These are phyloP conservation scores for Dipodomys merriami DNA, from an alignment of 2,113 vertebrate species.

Conservation along the genomic window DNA sequence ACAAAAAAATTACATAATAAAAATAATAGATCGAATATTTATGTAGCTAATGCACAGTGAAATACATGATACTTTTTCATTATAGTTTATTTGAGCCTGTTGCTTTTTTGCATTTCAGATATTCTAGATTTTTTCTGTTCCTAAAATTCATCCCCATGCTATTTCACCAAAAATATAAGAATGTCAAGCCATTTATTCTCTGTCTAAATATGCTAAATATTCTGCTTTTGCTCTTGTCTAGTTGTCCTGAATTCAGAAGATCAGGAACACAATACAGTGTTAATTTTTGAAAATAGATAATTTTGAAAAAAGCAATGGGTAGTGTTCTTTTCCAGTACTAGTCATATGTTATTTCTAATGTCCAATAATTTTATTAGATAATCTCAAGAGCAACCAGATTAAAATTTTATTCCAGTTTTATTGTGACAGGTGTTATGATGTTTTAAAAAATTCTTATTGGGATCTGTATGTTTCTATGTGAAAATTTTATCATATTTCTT, in stretches of 20 bases:
- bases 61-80: not conserved
- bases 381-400: not conserved
- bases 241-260: not conserved
- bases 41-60: not conserved
- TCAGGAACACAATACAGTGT: not conserved
- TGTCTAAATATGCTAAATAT: not conserved
- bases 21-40: not conserved
- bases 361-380: not conserved
- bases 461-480: not conserved
- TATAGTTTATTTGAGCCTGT: not conserved
- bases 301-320: not conserved
- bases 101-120: not conserved
- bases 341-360: not conserved
- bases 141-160: not conserved
- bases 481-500: not conserved
- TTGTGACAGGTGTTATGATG: no score
- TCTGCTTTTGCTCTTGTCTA: not conserved
- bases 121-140: not conserved
- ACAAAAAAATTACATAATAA: not conserved
- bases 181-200: not conserved
- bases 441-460: not conserved
- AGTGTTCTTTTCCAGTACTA: not conserved
- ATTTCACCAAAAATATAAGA: not conserved
- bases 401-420: not conserved
- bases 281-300: not conserved